A percentile compares a stretch with the other conserved stretches of the same genome.
Conservation (phyloP, 1,140 invertebrate species). For the Panagrolaimus sp. region DNA sequence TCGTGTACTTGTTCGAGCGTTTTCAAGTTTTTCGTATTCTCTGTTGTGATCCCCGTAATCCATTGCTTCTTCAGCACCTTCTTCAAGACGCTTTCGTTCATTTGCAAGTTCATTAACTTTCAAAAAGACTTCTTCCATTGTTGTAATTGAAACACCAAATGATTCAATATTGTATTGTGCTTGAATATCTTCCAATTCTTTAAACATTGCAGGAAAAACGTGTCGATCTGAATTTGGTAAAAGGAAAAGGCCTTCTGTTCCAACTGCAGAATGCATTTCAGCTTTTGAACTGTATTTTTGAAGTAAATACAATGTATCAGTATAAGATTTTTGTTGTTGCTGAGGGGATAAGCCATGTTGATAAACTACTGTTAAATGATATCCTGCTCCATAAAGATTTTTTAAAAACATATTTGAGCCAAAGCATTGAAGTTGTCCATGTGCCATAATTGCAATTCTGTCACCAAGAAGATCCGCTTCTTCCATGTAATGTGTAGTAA, state of each 20-base stretch:
- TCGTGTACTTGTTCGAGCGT: background rate
- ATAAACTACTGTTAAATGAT: conserved; percentile 48
- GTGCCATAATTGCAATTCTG: conserved; percentile 69
- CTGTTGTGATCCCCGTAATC: background rate
- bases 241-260: conserved; percentile 40
- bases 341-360: background rate
- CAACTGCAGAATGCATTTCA: conserved; percentile 32
- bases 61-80: conserved; percentile 8
- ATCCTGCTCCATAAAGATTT: conserved; percentile 63
- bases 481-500: conserved; percentile 70
- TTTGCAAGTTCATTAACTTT: conserved; percentile 30
- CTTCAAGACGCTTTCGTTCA: background rate
- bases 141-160: conserved; percentile 63
- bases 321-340: conserved; percentile 10
- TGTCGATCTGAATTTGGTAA: conserved; percentile 29
- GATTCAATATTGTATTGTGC: conserved; percentile 59
- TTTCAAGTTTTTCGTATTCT: background rate
- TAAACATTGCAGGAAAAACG: conserved; percentile 31
- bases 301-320: conserved; percentile 25
- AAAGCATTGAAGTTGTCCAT: conserved; percentile 65
- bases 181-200: conserved; percentile 29
- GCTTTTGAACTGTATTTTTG: conserved; percentile 24
- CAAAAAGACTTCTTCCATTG: conserved; percentile 65
- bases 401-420: conserved; percentile 69
- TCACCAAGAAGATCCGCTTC: conserved; percentile 68